Evolutionary conservation across 2,888 invertebrate genomes (phyloP).

Genomic region (Nemoura dubitans): DNA sequence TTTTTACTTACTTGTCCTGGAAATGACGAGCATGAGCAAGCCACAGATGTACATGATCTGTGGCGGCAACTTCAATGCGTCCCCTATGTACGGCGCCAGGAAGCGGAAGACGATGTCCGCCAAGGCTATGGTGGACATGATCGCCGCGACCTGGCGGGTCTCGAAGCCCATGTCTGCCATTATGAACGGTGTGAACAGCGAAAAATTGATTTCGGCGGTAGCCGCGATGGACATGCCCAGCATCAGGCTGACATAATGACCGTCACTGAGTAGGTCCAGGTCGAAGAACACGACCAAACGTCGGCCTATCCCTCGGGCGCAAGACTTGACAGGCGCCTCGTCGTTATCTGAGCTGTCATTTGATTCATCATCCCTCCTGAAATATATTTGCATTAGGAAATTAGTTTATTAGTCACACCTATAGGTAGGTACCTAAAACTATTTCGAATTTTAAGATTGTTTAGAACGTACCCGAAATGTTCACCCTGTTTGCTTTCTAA

Average conservation of each 20-base stretch:
- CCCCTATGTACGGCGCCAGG: conserved; percentile 72
- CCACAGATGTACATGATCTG: conserved; percentile 72
- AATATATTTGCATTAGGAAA: not conserved
- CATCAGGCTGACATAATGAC: conserved; percentile 73
- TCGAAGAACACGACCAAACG: conserved; percentile 71
- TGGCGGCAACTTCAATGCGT: conserved; percentile 69
- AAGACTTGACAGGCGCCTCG: not conserved
- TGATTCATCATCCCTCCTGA: not conserved
- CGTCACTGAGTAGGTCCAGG: conserved; percentile 71
- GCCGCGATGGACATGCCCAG: conserved; percentile 73
- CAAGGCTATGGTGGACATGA: conserved; percentile 71
- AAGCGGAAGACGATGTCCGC: conserved; percentile 72
- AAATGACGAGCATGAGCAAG: conserved; percentile 67
- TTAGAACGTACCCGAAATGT: not conserved
- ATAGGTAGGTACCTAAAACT: not conserved
- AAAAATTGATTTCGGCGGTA: conserved; percentile 76
- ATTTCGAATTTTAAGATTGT: not conserved
- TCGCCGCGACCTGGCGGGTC: conserved; percentile 67
- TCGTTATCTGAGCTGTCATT: not conserved
- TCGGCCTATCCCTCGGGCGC: conserved; percentile 53
- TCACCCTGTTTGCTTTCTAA: not conserved
- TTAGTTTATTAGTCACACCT: not conserved
- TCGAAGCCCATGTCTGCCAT: conserved; percentile 69
- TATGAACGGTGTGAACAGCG: conserved; percentile 72
- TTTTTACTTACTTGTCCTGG: conserved; percentile 68